Percentiles rank a stretch among this genome's conserved stretches.
phyloP scores from a whole-genome alignment of 1,140 invertebrate species.

The Formica exsecta region DNA sequence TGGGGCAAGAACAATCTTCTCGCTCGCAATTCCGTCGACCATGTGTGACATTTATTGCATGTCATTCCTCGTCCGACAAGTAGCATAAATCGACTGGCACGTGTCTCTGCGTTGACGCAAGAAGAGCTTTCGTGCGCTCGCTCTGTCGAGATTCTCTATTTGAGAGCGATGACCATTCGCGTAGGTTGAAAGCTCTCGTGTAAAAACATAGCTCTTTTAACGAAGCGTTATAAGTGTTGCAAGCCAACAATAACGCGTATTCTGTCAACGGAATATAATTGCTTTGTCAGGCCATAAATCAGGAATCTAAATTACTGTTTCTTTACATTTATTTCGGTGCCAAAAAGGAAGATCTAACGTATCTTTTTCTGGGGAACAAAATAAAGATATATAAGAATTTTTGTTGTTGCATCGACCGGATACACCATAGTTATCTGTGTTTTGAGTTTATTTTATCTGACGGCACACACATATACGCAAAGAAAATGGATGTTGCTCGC shows the following conservation, averaged over 20 bases:
- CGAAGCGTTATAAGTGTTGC: neutral
- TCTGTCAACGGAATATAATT: neutral
- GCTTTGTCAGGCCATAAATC: neutral
- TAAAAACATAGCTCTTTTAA: neutral
- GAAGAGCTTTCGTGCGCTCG: slow-evolving; percentile 15
- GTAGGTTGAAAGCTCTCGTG: slow-evolving; percentile 27
- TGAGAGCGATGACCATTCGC: slow-evolving; percentile 55
- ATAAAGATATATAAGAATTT: neutral
- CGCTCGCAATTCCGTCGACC: slow-evolving; percentile 5
- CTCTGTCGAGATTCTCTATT: slow-evolving; percentile 41
- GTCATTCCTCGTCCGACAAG: slow-evolving; percentile 28
- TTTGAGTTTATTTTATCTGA: neutral
- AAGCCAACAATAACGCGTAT: slow-evolving; percentile 30
- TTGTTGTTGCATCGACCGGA: neutral
- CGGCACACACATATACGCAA: neutral
- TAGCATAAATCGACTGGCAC: slow-evolving; percentile 50
- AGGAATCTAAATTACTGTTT: neutral
- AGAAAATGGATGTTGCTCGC: neutral
- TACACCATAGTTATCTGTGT: neutral
- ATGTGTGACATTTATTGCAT: slow-evolving; percentile 37
- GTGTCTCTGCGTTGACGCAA: slow-evolving; percentile 42
- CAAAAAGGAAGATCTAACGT: neutral
- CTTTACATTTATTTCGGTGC: neutral
- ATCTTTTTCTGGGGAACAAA: neutral
- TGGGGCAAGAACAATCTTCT: slow-evolving; percentile 16